These are phyloP conservation scores for Hoplostethus atlanticus DNA, from an alignment of 2,797 vertebrate genomes.

Conservation along the genomic window DNA sequence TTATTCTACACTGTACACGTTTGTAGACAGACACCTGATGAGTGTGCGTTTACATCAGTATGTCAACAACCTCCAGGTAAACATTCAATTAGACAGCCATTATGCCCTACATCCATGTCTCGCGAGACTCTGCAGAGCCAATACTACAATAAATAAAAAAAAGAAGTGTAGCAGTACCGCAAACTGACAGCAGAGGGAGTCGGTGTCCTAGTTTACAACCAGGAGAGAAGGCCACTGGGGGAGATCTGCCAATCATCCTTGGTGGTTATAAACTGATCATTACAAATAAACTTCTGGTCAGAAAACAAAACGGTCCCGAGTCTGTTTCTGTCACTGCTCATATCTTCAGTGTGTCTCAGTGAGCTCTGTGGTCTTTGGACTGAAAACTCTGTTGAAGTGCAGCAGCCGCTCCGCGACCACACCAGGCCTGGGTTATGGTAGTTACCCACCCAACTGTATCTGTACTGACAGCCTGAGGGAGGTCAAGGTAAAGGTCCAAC, in stretches of 20 bases:
- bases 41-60: slow-evolving; percentile 37
- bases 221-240: not conserved
- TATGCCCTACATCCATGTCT: not conserved
- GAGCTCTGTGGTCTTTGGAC: too few species aligned
- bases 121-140: slow-evolving; percentile 8
- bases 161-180: not conserved
- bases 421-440: too few species aligned
- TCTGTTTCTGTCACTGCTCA: too few species aligned
- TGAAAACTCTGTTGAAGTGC: too few species aligned
- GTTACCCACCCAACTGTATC: too few species aligned
- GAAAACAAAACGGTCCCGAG: too few species aligned
- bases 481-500: too few species aligned
- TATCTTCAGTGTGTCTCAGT: too few species aligned
- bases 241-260: not conserved
- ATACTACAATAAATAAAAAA: too few species aligned
- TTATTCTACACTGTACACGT: not conserved
- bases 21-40: slow-evolving; percentile 11
- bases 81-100: slow-evolving; percentile 33
- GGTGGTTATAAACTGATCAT: not conserved
- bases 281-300: too few species aligned
- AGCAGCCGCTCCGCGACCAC: too few species aligned
- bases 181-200: slow-evolving; percentile 45
- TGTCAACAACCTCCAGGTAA: slow-evolving; percentile 40
- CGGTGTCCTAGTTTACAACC: slow-evolving; percentile 7
- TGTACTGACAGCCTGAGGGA: too few species aligned